Evolutionary conservation across 2,113 vertebrate genomes (phyloP).

Genomic region (Chlamydotis undulata): DNA sequence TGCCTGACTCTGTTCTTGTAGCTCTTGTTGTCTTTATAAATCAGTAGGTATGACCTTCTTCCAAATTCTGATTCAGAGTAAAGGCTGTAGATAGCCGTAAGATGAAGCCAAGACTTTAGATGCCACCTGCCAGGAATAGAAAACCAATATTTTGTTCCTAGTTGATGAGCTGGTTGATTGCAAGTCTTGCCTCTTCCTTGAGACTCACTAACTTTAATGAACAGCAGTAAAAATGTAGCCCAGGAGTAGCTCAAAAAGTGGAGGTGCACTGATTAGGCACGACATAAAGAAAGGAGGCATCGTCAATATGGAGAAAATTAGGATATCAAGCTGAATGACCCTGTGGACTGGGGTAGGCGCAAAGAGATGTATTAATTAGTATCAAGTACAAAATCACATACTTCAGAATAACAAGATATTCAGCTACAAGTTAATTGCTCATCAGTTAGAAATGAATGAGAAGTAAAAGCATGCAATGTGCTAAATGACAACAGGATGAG

Average conservation of each 20-base stretch:
- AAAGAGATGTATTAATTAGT: neutral
- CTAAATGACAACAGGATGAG: neutral
- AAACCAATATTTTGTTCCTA: neutral
- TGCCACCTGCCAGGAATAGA: neutral
- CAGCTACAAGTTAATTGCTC: constrained; percentile 28
- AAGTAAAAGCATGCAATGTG: neutral
- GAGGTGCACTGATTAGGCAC: neutral
- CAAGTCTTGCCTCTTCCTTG: neutral
- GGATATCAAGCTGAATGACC: neutral
- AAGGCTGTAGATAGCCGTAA: neutral
- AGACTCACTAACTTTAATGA: neutral
- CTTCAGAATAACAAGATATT: neutral
- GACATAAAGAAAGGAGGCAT: neutral
- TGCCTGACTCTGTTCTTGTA: neutral
- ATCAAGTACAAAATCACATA: neutral
- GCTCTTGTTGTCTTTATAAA: neutral
- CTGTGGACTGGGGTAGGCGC: neutral
- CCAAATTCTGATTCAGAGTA: neutral
- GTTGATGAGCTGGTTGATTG: constrained; percentile 12
- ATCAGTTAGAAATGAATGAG: constrained; percentile 2
- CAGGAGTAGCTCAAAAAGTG: neutral
- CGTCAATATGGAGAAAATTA: neutral
- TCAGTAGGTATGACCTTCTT: neutral
- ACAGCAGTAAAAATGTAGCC: neutral
- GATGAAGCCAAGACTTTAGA: neutral